Evolutionary conservation across 1,140 invertebrate genomes (phyloP).

Genomic region (Drosophila teissieri): DNA sequence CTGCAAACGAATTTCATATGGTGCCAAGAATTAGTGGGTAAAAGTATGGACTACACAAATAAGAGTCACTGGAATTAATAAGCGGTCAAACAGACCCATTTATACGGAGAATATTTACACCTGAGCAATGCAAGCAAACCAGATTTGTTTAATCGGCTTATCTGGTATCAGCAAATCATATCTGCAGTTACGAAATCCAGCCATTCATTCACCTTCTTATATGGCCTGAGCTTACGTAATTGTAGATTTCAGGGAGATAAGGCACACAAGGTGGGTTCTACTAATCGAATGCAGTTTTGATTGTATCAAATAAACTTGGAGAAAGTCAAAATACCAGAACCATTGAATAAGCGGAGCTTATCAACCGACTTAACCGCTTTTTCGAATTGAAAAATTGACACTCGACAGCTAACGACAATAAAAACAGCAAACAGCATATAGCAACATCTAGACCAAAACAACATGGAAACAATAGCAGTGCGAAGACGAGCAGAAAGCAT

Average conservation of each 20-base stretch:
- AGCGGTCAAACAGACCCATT: neutral
- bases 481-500: slow-evolving; percentile 32
- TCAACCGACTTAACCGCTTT: slow-evolving; percentile 33
- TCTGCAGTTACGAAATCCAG: slow-evolving; percentile 34
- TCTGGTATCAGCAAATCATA: slow-evolving; percentile 38
- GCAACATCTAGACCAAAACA: slow-evolving; percentile 34
- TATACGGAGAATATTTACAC: slow-evolving; percentile 13
- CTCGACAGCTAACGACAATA: slow-evolving; percentile 40
- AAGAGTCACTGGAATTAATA: slow-evolving; percentile 4
- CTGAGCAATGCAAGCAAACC: slow-evolving; percentile 22
- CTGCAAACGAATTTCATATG: neutral
- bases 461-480: slow-evolving; percentile 20
- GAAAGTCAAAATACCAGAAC: too few relatives aligned
- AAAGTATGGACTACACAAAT: slow-evolving; percentile 10
- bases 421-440: slow-evolving; percentile 16
- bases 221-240: slow-evolving; percentile 24
- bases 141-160: slow-evolving; percentile 42
- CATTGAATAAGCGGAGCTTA: slow-evolving; percentile 15
- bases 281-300: neutral
- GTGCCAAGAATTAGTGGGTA: neutral
- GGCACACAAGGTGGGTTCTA: neutral
- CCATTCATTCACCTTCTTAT: slow-evolving; percentile 39
- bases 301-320: too few relatives aligned
- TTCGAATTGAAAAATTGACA: slow-evolving; percentile 41
- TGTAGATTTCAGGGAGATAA: slow-evolving; percentile 21